phyloP scores from a whole-genome alignment of 1,140 invertebrate species.

The Stenopsyche tienmushanensis region DNA sequence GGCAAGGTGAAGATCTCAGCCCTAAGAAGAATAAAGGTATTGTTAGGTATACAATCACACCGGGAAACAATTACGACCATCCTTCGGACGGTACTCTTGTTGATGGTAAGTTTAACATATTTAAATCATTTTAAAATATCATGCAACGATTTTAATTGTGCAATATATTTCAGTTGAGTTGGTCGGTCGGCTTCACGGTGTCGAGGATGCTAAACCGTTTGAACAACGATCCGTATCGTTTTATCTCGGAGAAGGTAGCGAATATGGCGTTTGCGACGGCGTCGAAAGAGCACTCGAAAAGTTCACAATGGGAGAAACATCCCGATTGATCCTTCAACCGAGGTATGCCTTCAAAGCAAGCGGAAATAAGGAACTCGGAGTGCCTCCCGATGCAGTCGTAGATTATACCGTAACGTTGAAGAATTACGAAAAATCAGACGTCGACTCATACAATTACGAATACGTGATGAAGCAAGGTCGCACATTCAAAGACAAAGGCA shows the following conservation, averaged over 20 bases:
- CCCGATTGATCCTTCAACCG: slow-evolving; percentile 71
- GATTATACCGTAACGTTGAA: slow-evolving; percentile 81
- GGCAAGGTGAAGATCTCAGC: slow-evolving; percentile 85
- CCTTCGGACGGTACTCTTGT: slow-evolving; percentile 82
- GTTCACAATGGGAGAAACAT: slow-evolving; percentile 82
- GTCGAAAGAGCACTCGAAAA: slow-evolving; percentile 83
- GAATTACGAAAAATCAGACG: slow-evolving; percentile 82
- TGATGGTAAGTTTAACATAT: slow-evolving; percentile 58
- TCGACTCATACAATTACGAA: slow-evolving; percentile 76
- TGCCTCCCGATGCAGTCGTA: slow-evolving; percentile 78
- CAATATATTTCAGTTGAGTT: slow-evolving; percentile 69
- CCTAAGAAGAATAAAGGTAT: slow-evolving; percentile 82
- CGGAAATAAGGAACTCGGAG: slow-evolving; percentile 67
- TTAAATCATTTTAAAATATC: slow-evolving; percentile 12
- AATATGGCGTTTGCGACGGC: slow-evolving; percentile 74
- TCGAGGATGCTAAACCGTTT: slow-evolving; percentile 47
- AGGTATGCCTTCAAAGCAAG: slow-evolving; percentile 79
- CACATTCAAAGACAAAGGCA: slow-evolving; percentile 88
- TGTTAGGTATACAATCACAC: slow-evolving; percentile 66
- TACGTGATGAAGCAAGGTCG: slow-evolving; percentile 83
- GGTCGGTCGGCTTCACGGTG: slow-evolving; percentile 61
- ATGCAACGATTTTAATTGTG: slow-evolving; percentile 20
- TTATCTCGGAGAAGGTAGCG: slow-evolving; percentile 81
- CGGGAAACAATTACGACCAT: slow-evolving; percentile 66
- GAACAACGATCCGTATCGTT: slow-evolving; percentile 74